phyloP scores from a whole-genome alignment of 2,797 vertebrate genomes.

The Todus mexicanus region DNA sequence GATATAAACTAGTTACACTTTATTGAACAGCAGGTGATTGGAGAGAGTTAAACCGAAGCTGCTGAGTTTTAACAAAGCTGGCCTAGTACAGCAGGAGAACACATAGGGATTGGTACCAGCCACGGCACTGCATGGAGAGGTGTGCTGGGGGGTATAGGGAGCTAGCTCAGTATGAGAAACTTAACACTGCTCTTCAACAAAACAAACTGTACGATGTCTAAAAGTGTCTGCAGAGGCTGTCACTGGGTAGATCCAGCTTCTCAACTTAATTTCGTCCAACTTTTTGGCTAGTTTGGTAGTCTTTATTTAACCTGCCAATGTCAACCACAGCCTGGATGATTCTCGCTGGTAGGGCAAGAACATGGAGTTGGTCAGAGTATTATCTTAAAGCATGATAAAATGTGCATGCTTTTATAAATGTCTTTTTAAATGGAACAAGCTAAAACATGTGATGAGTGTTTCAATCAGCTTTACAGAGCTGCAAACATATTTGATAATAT shows the following conservation, averaged over 20 bases:
- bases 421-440: background rate
- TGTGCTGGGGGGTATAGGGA: background rate
- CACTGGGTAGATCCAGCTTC: background rate
- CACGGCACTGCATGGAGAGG: background rate
- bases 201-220: background rate
- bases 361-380: background rate
- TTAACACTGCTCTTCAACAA: background rate
- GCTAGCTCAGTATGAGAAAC: background rate
- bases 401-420: background rate
- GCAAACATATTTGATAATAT: background rate
- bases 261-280: background rate
- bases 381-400: background rate
- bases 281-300: background rate
- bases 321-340: background rate
- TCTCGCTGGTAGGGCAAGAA: background rate
- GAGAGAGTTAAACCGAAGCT: slow-evolving; percentile 10
- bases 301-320: background rate
- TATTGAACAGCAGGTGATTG: slow-evolving; percentile 1
- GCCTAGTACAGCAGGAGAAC: background rate
- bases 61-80: background rate
- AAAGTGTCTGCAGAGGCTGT: background rate
- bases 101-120: background rate
- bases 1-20: background rate
- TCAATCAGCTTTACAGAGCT: background rate
- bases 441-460: background rate